A percentile compares a stretch with the other conserved stretches of the same genome.
Conservation (phyloP, 1,140 invertebrate genomes). For the Macrosteles quadrilineatus region DNA sequence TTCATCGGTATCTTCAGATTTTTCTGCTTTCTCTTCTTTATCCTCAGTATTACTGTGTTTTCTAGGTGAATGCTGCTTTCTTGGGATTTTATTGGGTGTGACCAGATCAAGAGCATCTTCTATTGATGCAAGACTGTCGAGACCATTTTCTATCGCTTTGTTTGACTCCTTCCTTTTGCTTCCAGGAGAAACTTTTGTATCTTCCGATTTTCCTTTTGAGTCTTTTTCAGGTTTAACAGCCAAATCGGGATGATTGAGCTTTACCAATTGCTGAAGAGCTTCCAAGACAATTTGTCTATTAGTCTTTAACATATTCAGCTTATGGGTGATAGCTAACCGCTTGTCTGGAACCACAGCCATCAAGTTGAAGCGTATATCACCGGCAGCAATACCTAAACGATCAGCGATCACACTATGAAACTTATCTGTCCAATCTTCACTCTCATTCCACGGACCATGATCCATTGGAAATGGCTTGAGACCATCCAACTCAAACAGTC, state of each 20-base stretch:
- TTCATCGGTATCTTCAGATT: slow-evolving; percentile 15
- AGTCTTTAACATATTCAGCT: slow-evolving; percentile 82
- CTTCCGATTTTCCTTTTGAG: slow-evolving; percentile 20
- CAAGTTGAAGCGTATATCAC: slow-evolving; percentile 94
- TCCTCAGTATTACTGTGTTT: not conserved
- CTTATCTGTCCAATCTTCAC: slow-evolving; percentile 96
- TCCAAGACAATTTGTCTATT: slow-evolving; percentile 90
- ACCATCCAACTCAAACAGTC: slow-evolving; percentile 94
- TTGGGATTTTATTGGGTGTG: slow-evolving; percentile 29
- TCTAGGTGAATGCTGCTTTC: slow-evolving; percentile 19
- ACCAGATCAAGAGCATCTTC: slow-evolving; percentile 32
- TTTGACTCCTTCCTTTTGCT: slow-evolving; percentile 25
- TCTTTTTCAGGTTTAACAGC: slow-evolving; percentile 21
- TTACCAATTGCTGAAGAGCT: slow-evolving; percentile 78
- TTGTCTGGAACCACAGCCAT: slow-evolving; percentile 98
- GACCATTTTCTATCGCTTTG: slow-evolving; percentile 3
- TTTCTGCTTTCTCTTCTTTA: slow-evolving; percentile 1
- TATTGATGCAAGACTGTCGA: slow-evolving; percentile 22
- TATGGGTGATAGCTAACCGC: slow-evolving; percentile 82
- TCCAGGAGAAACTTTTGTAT: slow-evolving; percentile 7
- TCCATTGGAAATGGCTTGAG: slow-evolving; percentile 96
- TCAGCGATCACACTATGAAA: slow-evolving; percentile 92
- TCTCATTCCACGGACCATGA: slow-evolving; percentile 87
- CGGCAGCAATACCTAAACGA: slow-evolving; percentile 85
- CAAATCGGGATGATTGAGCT: slow-evolving; percentile 44